Evolutionary conservation across 2,888 invertebrate genomes (phyloP), one percentile per base, ranked within the genome.

Genomic region (Argyresthia albistria): DNA sequence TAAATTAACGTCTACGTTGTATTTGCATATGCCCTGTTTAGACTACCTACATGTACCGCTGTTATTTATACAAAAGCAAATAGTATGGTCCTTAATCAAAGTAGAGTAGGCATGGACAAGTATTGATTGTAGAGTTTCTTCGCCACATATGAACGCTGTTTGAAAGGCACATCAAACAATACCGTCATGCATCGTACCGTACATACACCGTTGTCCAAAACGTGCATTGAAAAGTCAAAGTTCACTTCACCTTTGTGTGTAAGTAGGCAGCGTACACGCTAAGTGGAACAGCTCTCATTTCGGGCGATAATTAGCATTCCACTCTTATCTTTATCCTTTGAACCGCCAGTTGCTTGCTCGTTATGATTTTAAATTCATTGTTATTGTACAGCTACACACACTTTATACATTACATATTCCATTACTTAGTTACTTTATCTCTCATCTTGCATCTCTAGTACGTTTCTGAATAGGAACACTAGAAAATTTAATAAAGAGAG

Each of bases 241-340:
- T 45, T 45, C 16, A 45, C 16, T 45, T 25, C 25, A 25, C 39
- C 74, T 80, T 80, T 82, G 80, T 80, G 64, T 73, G 65, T 68
- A 73, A 73, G 72, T 71, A 71, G 65, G 70, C 67, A 80, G 80
- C 82, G 79, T 49, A 2, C 37, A 37, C n/a, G 46, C 8, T 25
- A 49, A 67, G 65, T 63, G 59, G 73, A 62, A 60, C 65, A 77
- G 80, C 69, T 79, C 79, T 79, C 74, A 71, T 80, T 82, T 74
- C 71, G 80, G 80, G 84, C 82, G 80, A 72, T 74, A 80, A 79
- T 79, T 79, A 71, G 73, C 79, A 83, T 84, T 82, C 82, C 77
- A 63, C 59, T 66, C 68, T 81, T 84, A 84, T 83, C 84, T 78
- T 52, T 58, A 67, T 62, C 73, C 74, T 73, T 67, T 67, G 66